Conservation (phyloP, 2,113 vertebrate genomes). For the Trachemys scripta region DNA sequence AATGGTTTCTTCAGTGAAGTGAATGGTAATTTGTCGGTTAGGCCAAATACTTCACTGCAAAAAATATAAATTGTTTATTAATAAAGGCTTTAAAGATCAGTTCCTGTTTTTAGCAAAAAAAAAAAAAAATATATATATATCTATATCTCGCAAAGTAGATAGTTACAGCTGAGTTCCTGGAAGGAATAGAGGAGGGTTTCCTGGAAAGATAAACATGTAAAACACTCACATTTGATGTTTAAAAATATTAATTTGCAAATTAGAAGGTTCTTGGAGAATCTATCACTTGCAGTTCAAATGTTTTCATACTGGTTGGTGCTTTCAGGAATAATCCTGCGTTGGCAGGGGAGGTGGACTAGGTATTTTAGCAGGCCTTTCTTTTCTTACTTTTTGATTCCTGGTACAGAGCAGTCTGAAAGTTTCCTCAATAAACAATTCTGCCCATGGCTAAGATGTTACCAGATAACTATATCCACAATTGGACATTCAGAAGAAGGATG, state of each 20-base stretch:
- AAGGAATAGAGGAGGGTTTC: neutral
- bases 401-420: neutral
- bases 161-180: constrained; percentile 36
- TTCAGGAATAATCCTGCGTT: neutral
- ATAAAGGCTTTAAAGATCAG: constrained; percentile 50
- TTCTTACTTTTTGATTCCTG: neutral
- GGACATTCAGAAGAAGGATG: neutral
- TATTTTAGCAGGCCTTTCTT: neutral
- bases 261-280: neutral
- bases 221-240: neutral
- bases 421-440: neutral
- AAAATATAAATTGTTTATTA: constrained; percentile 76
- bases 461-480: fast-evolving
- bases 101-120: constrained; percentile 59
- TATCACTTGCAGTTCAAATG: neutral
- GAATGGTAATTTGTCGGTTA: constrained; percentile 57
- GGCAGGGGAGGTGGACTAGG: neutral
- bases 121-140: too few relatives aligned
- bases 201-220: neutral
- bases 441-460: neutral
- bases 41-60: constrained; percentile 27
- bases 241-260: neutral
- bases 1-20: constrained; percentile 16
- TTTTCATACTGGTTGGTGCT: neutral
- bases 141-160: constrained; percentile 31